Evolutionary conservation across 2,888 invertebrate species (phyloP), one percentile per base, ranked within the genome.

Genomic region (Doris montereyensis): DNA sequence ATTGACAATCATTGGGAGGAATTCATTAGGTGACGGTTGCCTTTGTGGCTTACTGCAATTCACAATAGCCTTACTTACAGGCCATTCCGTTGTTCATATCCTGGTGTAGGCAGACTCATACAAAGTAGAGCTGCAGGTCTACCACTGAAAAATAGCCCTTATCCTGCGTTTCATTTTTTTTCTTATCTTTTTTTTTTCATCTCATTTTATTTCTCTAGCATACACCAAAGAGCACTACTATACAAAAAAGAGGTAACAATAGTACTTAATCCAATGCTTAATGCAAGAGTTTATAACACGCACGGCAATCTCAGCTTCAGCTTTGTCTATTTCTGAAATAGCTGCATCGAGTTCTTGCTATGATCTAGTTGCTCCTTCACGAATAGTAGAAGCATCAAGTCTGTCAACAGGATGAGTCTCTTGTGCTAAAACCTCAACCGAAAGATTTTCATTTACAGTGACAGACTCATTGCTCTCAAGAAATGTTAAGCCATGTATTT

Each of bases 361-460:
- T 13, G 97, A 97, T 92, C 96, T 95, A 88, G 93, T 93, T 70
- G 98, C 93, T 68, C 96, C 93, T 85, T 97, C 97, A 88, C 95
- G 94, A 62, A 97, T 96, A 73, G 96, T 91, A 76, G 93, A 92
- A 70, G 93, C 91, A 92, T 99, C 98, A 81, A 99, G 91, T 87
- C 94, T 94, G 85, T 96, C 97, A 68, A 98, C 89, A 13, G 94
- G 94, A 87, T 96, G 96, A 10, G 98, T 98, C 93, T 99, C 99
- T 92, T 99, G 98, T 41, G 98, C 98, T 84, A 99, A 93, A 76
- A 97, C 94, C 94, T 99, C 98, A 78, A 93, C 93, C 82, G 97
- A 95, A 5, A 97, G 97, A 91, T 99, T 98, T 84, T 97, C 97
- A 91, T 99, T 98, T 86, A 99, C 96, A 41, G 97, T 93, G n/a